Percentiles rank a stretch among this genome's conserved stretches.
Evolutionary conservation across 2,888 invertebrate genomes (phyloP).

Genomic region (Lasioglossum marginatum): DNA sequence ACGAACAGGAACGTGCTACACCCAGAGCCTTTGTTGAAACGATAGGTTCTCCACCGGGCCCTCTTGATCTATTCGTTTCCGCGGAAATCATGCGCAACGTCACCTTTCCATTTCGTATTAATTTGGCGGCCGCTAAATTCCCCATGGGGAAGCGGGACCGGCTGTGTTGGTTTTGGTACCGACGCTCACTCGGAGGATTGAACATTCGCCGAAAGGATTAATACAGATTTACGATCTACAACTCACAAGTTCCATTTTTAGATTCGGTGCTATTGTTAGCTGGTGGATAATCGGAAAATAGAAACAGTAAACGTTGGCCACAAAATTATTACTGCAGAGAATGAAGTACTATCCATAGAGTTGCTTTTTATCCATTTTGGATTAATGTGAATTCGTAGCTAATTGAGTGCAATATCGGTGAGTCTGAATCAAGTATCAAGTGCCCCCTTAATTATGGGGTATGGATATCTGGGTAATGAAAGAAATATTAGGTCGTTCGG

Average conservation of each 20-base stretch:
- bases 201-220: not conserved
- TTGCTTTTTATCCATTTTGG: too few relatives aligned
- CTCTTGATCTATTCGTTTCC: not conserved
- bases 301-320: not conserved
- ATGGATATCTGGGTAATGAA: too few relatives aligned
- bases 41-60: not conserved
- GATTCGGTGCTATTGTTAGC: not conserved
- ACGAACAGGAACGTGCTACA: constrained; percentile 65
- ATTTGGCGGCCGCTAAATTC: not conserved
- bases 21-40: constrained; percentile 21
- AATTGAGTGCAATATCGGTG: too few relatives aligned
- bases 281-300: not conserved
- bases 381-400: too few relatives aligned
- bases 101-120: not conserved
- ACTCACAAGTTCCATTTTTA: not conserved
- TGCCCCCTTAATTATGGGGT: too few relatives aligned
- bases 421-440: too few relatives aligned
- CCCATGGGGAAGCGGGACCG: not conserved
- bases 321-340: not conserved
- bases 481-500: too few relatives aligned
- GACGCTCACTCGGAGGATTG: not conserved
- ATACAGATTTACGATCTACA: not conserved
- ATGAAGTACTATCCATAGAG: not conserved
- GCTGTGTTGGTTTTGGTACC: not conserved
- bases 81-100: not conserved